A percentile compares a stretch with the other conserved stretches of the same genome.
These are phyloP conservation scores for Rhopilema esculentum DNA, from an alignment of 30 jellyfish, hydroid and myxozoan species.

Conservation along the genomic window DNA sequence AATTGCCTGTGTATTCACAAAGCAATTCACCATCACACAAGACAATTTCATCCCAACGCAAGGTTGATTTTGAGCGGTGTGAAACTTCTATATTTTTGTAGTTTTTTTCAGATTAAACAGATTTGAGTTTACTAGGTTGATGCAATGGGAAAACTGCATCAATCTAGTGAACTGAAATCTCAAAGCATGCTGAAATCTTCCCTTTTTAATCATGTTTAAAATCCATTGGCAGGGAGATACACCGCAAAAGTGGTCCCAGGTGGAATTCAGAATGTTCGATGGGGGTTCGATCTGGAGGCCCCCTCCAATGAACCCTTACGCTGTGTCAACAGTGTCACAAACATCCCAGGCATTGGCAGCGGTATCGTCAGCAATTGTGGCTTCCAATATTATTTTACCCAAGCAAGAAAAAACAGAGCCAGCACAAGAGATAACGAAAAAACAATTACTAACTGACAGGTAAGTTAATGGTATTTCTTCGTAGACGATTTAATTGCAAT, in stretches of 20 bases:
- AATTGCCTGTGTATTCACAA: no score
- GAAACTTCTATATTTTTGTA: no score
- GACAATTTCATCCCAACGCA: no score
- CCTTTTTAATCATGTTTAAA: not conserved
- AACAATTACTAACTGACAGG: slow-evolving; percentile 71
- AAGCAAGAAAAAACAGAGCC: slow-evolving; percentile 31
- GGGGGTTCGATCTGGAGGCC: slow-evolving; percentile 99
- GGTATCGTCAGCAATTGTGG: slow-evolving; percentile 87
- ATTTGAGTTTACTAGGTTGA: no score
- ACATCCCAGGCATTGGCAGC: slow-evolving; percentile 83
- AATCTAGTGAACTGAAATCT: no score
- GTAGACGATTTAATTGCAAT: not conserved
- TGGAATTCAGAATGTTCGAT: slow-evolving; percentile 88
- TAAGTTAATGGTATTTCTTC: not conserved
- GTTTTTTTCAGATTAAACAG: no score
- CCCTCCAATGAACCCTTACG: slow-evolving; percentile 91
- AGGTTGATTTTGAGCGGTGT: no score
- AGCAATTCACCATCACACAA: no score
- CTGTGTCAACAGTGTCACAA: slow-evolving; percentile 61
- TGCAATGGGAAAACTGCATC: no score
- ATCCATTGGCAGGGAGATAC: slow-evolving; percentile 99
- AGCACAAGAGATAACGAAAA: slow-evolving; percentile 45
- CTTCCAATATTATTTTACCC: slow-evolving; percentile 36
- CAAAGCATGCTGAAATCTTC: slow-evolving; percentile 17
- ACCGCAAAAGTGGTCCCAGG: slow-evolving; percentile 90